Percentiles rank a stretch among this genome's conserved stretches.
Evolutionary conservation across 2,113 vertebrate genomes (phyloP).

Genomic region (Chiloscyllium plagiosum): DNA sequence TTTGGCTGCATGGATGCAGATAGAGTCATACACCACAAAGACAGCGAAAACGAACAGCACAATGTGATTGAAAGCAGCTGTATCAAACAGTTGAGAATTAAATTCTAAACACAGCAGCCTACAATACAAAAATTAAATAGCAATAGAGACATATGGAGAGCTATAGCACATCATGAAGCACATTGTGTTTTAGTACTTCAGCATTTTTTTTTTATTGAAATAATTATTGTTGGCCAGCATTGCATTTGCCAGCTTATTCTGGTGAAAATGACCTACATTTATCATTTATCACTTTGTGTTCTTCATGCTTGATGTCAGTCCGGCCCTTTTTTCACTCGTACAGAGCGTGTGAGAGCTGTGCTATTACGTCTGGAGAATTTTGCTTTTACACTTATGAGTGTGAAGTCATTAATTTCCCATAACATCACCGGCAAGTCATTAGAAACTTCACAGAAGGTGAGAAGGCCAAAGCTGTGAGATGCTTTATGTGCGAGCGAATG

Average conservation of each 20-base stretch:
- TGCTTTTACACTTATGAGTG: not conserved
- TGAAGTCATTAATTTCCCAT: not conserved
- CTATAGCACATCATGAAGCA: not conserved
- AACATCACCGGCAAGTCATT: too few relatives aligned
- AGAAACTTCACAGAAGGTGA: too few relatives aligned
- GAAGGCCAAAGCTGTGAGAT: too few relatives aligned
- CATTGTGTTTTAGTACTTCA: not conserved
- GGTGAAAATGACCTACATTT: not conserved
- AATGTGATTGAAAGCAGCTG: not conserved
- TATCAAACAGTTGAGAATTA: not conserved
- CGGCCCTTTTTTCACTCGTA: not conserved
- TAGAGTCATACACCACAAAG: not conserved
- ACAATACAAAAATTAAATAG: not conserved
- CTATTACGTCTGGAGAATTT: not conserved
- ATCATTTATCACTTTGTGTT: not conserved
- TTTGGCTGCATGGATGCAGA: not conserved
- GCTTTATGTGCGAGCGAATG: too few relatives aligned
- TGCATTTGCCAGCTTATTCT: not conserved
- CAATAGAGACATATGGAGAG: not conserved
- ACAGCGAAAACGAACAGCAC: not conserved
- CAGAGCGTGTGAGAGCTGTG: not conserved
- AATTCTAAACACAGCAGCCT: not conserved
- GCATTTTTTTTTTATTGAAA: not conserved
- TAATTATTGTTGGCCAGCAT: not conserved
- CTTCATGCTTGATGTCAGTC: not conserved